phyloP scores from a whole-genome alignment of 2,113 vertebrate species.

The sheep (Ovis aries) region DNA sequence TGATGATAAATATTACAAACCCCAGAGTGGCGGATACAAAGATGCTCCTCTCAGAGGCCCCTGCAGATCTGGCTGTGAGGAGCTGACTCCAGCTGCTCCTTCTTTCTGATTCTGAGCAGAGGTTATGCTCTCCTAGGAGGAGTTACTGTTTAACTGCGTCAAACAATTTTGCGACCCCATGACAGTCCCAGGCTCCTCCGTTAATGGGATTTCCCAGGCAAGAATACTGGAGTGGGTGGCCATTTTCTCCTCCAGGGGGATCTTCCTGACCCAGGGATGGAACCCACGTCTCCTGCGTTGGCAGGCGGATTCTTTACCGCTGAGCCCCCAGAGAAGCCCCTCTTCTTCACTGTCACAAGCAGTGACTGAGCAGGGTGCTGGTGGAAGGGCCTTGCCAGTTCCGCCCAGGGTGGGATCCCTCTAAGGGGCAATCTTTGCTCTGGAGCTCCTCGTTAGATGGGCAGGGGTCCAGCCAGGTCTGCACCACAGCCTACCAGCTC shows the following conservation, averaged over 20 bases:
- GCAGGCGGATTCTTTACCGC: not conserved
- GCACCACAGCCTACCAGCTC: not conserved
- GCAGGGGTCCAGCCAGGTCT: not conserved
- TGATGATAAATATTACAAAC: accelerated
- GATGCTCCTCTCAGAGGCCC: not conserved
- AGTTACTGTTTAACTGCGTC: not conserved
- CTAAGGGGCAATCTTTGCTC: not conserved
- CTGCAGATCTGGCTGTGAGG: no score
- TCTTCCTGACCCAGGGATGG: not conserved
- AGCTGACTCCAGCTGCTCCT: not conserved
- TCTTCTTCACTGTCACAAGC: not conserved
- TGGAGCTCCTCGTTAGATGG: not conserved
- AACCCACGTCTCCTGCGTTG: not conserved
- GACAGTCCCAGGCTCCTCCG: not conserved
- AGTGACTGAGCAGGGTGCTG: not conserved
- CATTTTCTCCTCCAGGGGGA: not conserved
- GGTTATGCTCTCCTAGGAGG: not conserved
- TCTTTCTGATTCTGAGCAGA: not conserved
- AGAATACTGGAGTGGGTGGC: not conserved
- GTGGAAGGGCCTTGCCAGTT: not conserved
- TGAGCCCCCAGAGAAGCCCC: not conserved
- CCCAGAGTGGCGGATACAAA: not conserved
- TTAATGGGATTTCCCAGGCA: not conserved
- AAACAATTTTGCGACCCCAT: not conserved
- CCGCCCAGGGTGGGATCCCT: not conserved